These are phyloP conservation scores for Otolemur crassicaudatus DNA, from an alignment of 2,797 vertebrate species.

Conservation along the genomic window DNA sequence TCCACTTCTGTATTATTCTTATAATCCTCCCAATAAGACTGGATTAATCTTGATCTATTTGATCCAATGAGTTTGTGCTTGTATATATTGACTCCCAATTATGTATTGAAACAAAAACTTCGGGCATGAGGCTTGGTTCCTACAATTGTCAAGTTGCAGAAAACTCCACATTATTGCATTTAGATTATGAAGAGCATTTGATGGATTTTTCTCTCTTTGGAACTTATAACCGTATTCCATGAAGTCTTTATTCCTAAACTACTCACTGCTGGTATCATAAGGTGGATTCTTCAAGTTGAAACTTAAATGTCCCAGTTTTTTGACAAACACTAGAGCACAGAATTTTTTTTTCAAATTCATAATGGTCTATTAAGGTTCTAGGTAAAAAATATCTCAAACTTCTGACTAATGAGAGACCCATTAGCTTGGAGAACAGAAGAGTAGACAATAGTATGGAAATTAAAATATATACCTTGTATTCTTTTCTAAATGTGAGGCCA, in stretches of 20 bases:
- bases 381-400: background rate
- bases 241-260: background rate
- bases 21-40: slow-evolving; percentile 5
- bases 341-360: background rate
- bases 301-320: slow-evolving; percentile 16
- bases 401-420: background rate
- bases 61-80: background rate
- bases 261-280: background rate
- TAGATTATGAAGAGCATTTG: background rate
- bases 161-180: background rate
- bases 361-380: background rate
- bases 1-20: slow-evolving; percentile 21
- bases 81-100: background rate
- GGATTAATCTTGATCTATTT: background rate
- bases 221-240: background rate
- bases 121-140: background rate
- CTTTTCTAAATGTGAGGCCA: background rate
- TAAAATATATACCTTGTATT: background rate
- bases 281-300: background rate
- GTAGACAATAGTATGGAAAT: background rate
- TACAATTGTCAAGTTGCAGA: background rate
- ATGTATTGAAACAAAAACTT: background rate
- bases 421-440: slow-evolving; percentile 5
- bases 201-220: slow-evolving; percentile 9
- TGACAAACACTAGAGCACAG: background rate